Evolutionary conservation across 2,888 invertebrate genomes (phyloP), one percentile per base, ranked within the genome.

Genomic region (Nasonia oneida): DNA sequence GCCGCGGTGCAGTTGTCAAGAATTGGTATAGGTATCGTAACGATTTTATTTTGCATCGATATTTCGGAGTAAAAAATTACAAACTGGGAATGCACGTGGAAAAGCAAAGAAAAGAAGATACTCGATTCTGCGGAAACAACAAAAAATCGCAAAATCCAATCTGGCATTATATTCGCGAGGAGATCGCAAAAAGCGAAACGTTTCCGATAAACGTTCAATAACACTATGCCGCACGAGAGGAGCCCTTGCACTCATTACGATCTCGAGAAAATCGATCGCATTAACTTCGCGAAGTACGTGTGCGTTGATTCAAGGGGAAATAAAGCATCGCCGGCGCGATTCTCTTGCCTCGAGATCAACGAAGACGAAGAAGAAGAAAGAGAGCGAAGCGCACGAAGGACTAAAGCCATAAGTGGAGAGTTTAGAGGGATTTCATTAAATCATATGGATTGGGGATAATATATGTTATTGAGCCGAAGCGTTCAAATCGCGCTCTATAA

Each of bases 361-460:
- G 70, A n/a, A 86, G 74, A 79, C 15, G 67, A 57, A 76, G 86
- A 81, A 81, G 67, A 37, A 23, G 50, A 57, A n/a, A 37, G 67
- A 29, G 79, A 76, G 81, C 78, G 79, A 61, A 85, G 82, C 89
- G 91, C 90, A 90, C 91, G 89, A 91, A 90, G 92, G 91, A 92
- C 91, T 90, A 90, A 90, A 91, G 89, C 90, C 76, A 81, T 87
- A 93, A 93, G 93, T 93, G 93, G 93, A 92, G 93, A 93, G 93
- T 93, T 93, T 93, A 93, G 93, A 93, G 92, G 91, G 92, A 93
- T 93, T 93, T 93, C 93, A 93, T 93, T 93, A 93, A 93, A 93
- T 93, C 93, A 93, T 93, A 93, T 93, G 92, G 92, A 93, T 93
- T 92, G 93, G 91, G 89, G 91, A 91, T 93, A 93, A 93, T 93